A percentile compares a stretch with the other conserved stretches of the same genome.
Evolutionary conservation across 64 coral and sea anemone species (phyloP).

Genomic region (Porites australiensis): DNA sequence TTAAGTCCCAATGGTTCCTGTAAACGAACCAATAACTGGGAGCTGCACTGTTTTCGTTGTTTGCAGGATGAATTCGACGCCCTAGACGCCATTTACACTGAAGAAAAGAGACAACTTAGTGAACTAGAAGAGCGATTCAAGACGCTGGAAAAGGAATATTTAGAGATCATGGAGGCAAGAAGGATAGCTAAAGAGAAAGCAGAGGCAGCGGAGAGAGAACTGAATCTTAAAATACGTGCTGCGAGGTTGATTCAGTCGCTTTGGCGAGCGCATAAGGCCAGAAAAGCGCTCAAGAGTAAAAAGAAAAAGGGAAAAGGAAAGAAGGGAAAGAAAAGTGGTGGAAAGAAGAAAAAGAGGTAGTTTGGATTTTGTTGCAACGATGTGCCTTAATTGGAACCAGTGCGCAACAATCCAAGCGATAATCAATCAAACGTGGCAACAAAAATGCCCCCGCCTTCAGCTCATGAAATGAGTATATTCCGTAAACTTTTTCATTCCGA

Average conservation of each 20-base stretch:
- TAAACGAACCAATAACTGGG: background rate
- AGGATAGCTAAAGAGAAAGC: conserved; percentile 97
- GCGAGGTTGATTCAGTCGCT: conserved; percentile 90
- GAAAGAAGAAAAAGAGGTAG: conserved; percentile 82
- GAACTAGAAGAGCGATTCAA: conserved; percentile 96
- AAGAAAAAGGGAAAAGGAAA: conserved; percentile 82
- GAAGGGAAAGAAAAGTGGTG: conserved; percentile 85
- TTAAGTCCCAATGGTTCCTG: no score
- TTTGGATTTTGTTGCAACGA: background rate
- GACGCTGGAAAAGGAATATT: conserved; percentile 91
- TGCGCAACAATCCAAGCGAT: no score
- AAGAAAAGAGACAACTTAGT: conserved; percentile 94
- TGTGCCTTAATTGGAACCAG: no score
- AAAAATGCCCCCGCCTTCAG: no score
- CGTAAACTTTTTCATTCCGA: no score
- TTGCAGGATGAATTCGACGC: conserved; percentile 97
- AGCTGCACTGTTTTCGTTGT: background rate
- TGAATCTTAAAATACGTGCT: conserved; percentile 94
- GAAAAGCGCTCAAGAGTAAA: conserved; percentile 92
- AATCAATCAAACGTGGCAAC: no score
- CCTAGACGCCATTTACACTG: conserved; percentile 91
- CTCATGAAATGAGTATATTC: no score
- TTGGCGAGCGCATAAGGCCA: conserved; percentile 95
- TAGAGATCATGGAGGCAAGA: conserved; percentile 84
- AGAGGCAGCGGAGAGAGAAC: conserved; percentile 84